A percentile compares a stretch with the other conserved stretches of the same genome.
These are phyloP conservation scores for Macrosteles quadrilineatus DNA, from an alignment of 1,140 invertebrate genomes.

Conservation along the genomic window DNA sequence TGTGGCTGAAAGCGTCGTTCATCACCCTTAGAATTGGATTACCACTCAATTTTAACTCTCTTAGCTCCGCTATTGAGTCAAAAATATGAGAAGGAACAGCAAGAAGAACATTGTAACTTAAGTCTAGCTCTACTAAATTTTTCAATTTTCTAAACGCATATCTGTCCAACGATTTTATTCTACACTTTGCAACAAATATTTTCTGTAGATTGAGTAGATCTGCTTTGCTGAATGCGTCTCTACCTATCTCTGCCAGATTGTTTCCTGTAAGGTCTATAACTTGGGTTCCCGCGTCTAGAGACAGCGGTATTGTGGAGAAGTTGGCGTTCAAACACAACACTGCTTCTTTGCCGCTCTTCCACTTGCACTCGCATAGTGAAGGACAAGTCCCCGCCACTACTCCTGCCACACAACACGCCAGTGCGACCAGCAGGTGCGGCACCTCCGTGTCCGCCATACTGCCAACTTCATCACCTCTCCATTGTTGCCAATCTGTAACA, in stretches of 20 bases:
- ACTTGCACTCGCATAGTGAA: conserved; percentile 77
- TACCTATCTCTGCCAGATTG: conserved; percentile 61
- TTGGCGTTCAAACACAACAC: conserved; percentile 73
- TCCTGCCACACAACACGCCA: conserved; percentile 18
- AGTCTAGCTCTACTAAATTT: conserved; percentile 75
- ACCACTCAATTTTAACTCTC: conserved; percentile 70
- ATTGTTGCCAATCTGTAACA: background rate
- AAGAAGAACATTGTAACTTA: conserved; percentile 69
- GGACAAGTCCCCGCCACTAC: conserved; percentile 58
- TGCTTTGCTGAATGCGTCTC: conserved; percentile 69
- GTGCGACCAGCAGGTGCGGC: background rate
- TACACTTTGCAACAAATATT: conserved; percentile 67
- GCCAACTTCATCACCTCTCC: background rate
- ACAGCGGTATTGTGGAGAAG: conserved; percentile 65
- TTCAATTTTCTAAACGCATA: conserved; percentile 68
- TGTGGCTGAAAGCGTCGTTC: conserved; percentile 66
- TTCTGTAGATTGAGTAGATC: conserved; percentile 78
- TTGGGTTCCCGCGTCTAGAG: conserved; percentile 73
- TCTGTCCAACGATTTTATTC: conserved; percentile 61
- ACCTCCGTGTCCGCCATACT: background rate
- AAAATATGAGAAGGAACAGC: conserved; percentile 70
- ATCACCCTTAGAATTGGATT: conserved; percentile 70
- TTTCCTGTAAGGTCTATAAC: conserved; percentile 75
- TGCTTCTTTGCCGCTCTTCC: conserved; percentile 82
- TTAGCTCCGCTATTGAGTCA: conserved; percentile 66